Percentiles rank a stretch among this genome's conserved stretches.
Conservation (phyloP, 1,140 invertebrate genomes). For the Platyscapa corneri region DNA sequence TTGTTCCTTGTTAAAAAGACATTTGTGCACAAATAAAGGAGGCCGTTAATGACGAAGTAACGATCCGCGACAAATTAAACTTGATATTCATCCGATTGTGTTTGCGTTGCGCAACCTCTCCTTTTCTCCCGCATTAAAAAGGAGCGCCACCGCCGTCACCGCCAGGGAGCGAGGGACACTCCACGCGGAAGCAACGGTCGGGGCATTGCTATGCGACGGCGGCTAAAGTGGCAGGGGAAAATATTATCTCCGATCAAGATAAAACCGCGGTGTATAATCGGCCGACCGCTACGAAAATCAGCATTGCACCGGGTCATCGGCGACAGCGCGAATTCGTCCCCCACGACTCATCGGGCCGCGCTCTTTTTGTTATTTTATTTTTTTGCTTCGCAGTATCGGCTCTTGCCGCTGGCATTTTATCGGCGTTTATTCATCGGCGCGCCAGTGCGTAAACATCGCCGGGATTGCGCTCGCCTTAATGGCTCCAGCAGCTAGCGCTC, state of each 20-base stretch:
- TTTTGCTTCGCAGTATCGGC: not conserved
- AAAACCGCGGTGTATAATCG: not conserved
- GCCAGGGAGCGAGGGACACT: no score
- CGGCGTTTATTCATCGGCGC: constrained; percentile 14
- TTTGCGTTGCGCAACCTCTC: not conserved
- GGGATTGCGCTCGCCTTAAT: constrained; percentile 20
- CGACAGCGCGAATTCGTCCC: not conserved
- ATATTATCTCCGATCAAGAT: not conserved
- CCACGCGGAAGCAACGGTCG: no score
- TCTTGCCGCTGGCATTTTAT: constrained; percentile 30
- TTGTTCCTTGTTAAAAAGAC: not conserved
- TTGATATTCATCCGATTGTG: not conserved
- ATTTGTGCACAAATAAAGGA: not conserved
- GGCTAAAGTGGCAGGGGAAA: no score
- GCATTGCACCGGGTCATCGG: not conserved
- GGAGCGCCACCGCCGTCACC: no score
- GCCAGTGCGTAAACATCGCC: not conserved
- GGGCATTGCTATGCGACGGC: not conserved
- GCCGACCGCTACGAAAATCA: not conserved
- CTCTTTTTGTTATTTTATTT: not conserved
- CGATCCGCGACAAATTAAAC: not conserved
- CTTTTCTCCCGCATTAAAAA: no score
- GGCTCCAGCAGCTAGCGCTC: not conserved
- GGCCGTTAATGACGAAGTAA: not conserved
- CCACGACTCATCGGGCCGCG: not conserved